Percentiles rank a stretch among this genome's conserved stretches.
Evolutionary conservation across 1,140 invertebrate species (phyloP).

Genomic region (Eufriesea mexicana): DNA sequence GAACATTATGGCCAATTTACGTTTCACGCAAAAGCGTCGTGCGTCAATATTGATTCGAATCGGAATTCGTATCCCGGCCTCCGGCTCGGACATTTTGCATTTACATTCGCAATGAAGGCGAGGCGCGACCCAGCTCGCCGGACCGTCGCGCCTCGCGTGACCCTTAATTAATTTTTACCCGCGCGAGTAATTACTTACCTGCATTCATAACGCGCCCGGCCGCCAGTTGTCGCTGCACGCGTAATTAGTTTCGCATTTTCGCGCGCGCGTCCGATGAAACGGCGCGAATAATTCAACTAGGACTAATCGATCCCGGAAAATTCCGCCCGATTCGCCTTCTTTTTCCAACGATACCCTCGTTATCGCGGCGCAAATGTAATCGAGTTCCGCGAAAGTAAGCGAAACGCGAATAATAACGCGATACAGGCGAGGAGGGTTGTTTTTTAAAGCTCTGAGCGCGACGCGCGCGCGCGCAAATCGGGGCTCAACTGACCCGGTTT

Average conservation of each 20-base stretch:
- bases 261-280: neutral
- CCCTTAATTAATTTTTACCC: constrained; percentile 34
- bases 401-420: constrained; percentile 3
- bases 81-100: neutral
- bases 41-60: constrained; percentile 24
- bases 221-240: neutral
- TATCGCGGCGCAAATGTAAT: constrained; percentile 8
- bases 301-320: constrained; percentile 13
- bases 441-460: neutral
- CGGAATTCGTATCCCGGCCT: neutral
- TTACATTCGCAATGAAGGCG: neutral
- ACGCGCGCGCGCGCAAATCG: neutral
- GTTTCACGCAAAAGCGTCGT: constrained; percentile 10
- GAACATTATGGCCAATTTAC: constrained; percentile 26
- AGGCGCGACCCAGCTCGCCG: neutral
- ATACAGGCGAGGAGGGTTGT: neutral
- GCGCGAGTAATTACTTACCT: neutral
- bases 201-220: neutral
- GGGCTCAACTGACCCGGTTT: constrained; percentile 9
- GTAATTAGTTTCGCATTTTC: constrained; percentile 7
- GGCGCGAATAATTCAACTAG: neutral
- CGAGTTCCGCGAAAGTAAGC: neutral
- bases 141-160: neutral
- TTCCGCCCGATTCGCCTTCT: neutral
- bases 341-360: constrained; percentile 11